Percentiles rank a stretch among this genome's conserved stretches.
phyloP scores from a whole-genome alignment of 2,113 vertebrate species.

The Ciconia boyciana region DNA sequence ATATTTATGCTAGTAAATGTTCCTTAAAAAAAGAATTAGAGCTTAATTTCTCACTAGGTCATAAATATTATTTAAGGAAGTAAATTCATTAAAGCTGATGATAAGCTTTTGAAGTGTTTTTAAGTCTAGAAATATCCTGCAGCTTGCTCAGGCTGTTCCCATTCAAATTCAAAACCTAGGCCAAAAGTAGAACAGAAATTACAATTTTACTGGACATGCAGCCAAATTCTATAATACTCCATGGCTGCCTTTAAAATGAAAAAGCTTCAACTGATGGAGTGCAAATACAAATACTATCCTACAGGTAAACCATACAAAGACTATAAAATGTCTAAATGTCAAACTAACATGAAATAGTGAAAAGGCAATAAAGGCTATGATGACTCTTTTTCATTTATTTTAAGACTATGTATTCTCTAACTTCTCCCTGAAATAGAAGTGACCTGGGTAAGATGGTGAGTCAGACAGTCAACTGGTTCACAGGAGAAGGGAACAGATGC shows the following conservation, averaged over 20 bases:
- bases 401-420: neutral
- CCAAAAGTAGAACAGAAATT: neutral
- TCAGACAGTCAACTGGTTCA: neutral
- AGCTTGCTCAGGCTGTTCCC: slow-evolving; percentile 79
- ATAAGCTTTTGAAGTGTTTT: slow-evolving; percentile 73
- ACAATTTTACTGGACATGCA: neutral
- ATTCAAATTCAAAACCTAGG: slow-evolving; percentile 82
- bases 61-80: slow-evolving; percentile 79
- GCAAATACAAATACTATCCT: neutral
- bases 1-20: neutral
- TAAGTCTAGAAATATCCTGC: slow-evolving; percentile 76
- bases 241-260: neutral
- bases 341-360: neutral
- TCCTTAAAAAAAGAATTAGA: neutral
- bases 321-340: neutral
- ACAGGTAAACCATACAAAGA: neutral
- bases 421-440: neutral
- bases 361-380: neutral
- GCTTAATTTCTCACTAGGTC: slow-evolving; percentile 74
- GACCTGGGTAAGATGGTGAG: neutral
- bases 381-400: neutral
- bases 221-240: neutral
- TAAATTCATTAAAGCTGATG: slow-evolving; percentile 82
- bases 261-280: neutral
- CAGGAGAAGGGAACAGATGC: neutral